Percentiles rank a stretch among this genome's conserved stretches.
These are phyloP conservation scores for Gallinago jamesoni DNA, from an alignment of 2,113 vertebrate genomes.

Conservation along the genomic window DNA sequence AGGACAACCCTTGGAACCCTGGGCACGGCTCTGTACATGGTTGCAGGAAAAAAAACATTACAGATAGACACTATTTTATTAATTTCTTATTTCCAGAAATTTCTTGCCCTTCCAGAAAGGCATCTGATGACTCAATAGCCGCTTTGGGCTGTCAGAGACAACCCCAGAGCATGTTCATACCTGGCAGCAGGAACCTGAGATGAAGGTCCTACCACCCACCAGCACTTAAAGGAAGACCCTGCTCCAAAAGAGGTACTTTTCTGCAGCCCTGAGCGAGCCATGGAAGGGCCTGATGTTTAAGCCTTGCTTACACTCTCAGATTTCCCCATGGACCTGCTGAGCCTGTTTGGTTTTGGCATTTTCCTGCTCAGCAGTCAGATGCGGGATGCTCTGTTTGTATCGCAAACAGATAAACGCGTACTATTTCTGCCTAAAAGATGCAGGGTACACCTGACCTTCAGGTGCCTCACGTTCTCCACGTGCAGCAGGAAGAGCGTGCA, in stretches of 20 bases:
- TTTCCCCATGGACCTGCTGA: neutral
- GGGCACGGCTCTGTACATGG: rapidly evolving
- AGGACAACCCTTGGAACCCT: neutral
- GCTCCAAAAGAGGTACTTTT: neutral
- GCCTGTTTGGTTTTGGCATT: neutral
- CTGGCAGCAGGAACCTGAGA: rapidly evolving
- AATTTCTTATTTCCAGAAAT: neutral
- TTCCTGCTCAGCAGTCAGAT: neutral
- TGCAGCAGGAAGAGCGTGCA: neutral
- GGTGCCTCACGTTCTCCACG: neutral
- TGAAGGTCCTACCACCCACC: neutral
- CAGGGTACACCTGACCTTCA: neutral
- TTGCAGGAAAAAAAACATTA: neutral
- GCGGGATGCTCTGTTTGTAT: neutral
- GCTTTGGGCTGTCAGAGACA: neutral
- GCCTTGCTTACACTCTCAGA: neutral
- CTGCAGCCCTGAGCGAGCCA: neutral
- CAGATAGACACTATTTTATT: neutral
- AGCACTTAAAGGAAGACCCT: neutral
- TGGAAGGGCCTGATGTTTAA: neutral
- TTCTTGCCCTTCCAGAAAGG: neutral
- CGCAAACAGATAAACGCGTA: neutral
- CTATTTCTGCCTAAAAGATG: neutral
- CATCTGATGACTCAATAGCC: neutral
- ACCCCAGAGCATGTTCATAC: too few species aligned